Conservation (phyloP, 2,888 invertebrate genomes). For the Xestia c-nigrum region DNA sequence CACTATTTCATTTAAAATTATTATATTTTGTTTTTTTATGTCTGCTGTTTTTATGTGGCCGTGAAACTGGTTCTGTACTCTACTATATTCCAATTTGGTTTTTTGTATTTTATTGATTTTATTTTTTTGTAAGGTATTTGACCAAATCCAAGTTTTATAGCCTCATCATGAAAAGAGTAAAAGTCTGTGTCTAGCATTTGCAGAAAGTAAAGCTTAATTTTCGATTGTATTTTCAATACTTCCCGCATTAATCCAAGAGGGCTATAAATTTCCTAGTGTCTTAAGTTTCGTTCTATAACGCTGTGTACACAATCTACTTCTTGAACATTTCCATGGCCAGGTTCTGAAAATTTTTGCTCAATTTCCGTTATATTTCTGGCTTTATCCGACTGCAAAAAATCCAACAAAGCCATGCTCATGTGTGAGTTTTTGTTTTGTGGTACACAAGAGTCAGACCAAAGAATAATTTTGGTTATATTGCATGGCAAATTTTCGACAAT, state of each 20-base stretch:
- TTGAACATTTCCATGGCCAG: slow-evolving; percentile 6
- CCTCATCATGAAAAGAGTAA: slow-evolving; percentile 6
- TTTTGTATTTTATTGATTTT: slow-evolving; percentile 9
- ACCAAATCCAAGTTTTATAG: slow-evolving; percentile 17
- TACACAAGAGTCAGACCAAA: slow-evolving; percentile 18
- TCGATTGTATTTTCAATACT: slow-evolving; percentile 9
- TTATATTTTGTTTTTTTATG: too few relatives aligned
- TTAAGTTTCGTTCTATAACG: slow-evolving; percentile 15
- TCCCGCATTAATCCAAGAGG: slow-evolving; percentile 12
- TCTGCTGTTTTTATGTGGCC: too few relatives aligned
- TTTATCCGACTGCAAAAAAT: slow-evolving; percentile 16
- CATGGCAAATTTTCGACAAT: slow-evolving; percentile 3
- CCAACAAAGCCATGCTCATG: slow-evolving; percentile 10
- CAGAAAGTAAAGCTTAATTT: slow-evolving; percentile 15
- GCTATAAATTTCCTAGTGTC: slow-evolving; percentile 12
- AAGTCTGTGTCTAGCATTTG: neutral
- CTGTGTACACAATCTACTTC: slow-evolving; percentile 8
- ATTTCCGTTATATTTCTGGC: slow-evolving; percentile 3
- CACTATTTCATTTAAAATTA: too few relatives aligned
- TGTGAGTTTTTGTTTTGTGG: slow-evolving; percentile 24
- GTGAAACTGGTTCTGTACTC: neutral
- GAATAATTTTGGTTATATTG: slow-evolving; percentile 11
- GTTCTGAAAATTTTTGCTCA: slow-evolving; percentile 7
- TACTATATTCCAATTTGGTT: slow-evolving; percentile 9
- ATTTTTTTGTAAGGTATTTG: slow-evolving; percentile 13